Conservation (phyloP, 1,140 invertebrate species). For the Drosophila parvula region DNA sequence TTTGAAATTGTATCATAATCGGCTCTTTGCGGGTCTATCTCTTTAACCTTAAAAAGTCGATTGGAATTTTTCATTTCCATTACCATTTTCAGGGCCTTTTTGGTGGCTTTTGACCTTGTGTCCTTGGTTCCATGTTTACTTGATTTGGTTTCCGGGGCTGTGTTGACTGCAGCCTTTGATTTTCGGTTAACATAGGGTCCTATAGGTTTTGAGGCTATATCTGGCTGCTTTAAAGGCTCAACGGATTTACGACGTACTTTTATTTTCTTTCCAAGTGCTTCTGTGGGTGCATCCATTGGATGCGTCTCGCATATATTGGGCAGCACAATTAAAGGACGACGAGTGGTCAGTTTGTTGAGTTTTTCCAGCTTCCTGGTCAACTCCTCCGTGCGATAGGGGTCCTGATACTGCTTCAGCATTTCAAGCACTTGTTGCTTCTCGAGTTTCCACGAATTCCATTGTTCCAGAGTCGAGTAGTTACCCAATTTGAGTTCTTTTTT, state of each 20-base stretch:
- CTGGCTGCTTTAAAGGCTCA: background rate
- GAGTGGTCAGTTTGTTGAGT: constrained; percentile 1
- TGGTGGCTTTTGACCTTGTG: too few relatives aligned
- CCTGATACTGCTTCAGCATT: background rate
- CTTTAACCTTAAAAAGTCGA: too few relatives aligned
- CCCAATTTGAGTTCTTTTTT: background rate
- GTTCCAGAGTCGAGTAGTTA: background rate
- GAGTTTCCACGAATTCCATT: constrained; percentile 6
- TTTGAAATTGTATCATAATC: too few relatives aligned
- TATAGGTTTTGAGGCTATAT: too few relatives aligned
- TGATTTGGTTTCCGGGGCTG: background rate
- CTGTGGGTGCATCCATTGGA: background rate
- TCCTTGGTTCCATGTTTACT: background rate
- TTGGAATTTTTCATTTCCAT: too few relatives aligned
- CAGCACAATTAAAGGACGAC: background rate
- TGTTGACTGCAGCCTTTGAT: too few relatives aligned
- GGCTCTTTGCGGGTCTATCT: too few relatives aligned
- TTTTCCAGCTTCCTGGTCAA: background rate
- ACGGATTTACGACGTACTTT: background rate
- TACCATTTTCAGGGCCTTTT: too few relatives aligned
- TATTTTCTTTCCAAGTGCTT: background rate
- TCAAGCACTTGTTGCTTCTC: background rate
- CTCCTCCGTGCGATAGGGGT: constrained; percentile 15
- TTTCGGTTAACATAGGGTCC: background rate
- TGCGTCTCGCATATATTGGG: background rate